Base-by-base conservation (phyloP, 2,797 vertebrate species). In the Notolepis coatsorum region DNA sequence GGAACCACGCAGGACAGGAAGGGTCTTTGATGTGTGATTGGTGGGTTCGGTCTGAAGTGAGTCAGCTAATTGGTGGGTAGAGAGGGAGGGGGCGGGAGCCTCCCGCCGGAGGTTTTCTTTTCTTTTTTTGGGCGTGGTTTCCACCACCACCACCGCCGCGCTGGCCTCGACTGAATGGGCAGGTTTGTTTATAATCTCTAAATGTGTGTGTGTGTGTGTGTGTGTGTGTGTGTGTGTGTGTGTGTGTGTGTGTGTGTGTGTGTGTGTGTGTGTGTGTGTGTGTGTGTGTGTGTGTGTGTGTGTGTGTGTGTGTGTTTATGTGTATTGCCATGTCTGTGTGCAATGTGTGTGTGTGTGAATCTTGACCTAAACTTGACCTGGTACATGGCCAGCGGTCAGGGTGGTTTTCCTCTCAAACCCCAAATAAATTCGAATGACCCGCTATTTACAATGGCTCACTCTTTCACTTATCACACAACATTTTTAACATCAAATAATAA, bases 41-140 rank as follows among this genome's bases (percentile, higher is more conserved):
- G 66, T 71, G 61, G 79, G 62, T 75, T 71, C 46, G 68, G 70
- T 67, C 78, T 79, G 54, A 24, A 60, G 65, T 79, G 75, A 83
- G 43, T 84, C 69, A 76, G 58, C 80, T 87, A 82, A 84, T 65
- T 77, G 75, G 53, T 65, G 68, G 54, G 65, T 80, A 80, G 71
- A 31, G 52, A 55, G 4, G n/a, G 37, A 49, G 47, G 61, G 5
- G 46, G 35, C 21, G 33, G 17, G 50, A 31, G 15, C 42, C 69
- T 70, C 41, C 53, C 28, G 51, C 10, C 50, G 39, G 56, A 71
- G 61, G 67, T 50, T 37, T 37, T n/a, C n/a, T n/a, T n/a, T n/a
- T n/a, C n/a, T n/a, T n/a, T n/a, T 73, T 41, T 35, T 72, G 70
- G 77, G 68, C 76, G 75, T 69, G 79, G 75, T 62, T 56, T 46